Evolutionary conservation across 2,888 invertebrate species (phyloP).

Genomic region (Phortica magna): DNA sequence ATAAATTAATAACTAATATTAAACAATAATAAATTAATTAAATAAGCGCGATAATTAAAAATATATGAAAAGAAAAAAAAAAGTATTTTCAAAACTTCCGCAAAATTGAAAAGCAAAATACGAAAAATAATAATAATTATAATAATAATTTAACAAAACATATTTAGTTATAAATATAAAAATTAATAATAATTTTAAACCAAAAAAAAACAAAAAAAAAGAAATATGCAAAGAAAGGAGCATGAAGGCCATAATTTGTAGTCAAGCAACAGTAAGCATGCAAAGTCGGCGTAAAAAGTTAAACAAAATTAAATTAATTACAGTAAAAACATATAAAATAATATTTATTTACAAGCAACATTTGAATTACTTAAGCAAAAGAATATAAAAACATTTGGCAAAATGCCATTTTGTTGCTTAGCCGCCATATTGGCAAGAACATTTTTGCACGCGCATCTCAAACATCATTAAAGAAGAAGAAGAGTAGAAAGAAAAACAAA

Average conservation of each 20-base stretch:
- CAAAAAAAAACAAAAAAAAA: constrained; percentile 14
- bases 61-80: neutral
- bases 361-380: neutral
- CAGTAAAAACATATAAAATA: neutral
- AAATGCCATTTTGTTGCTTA: neutral
- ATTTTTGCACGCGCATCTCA: neutral
- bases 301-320: neutral
- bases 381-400: neutral
- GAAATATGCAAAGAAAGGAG: neutral
- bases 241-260: constrained; percentile 16
- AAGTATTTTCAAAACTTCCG: constrained; percentile 22
- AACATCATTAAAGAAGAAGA: neutral
- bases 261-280: neutral
- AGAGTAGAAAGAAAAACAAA: neutral
- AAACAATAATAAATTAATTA: constrained; percentile 22
- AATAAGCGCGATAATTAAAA: neutral
- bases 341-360: constrained; percentile 11
- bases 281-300: neutral
- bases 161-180: neutral
- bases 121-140: neutral
- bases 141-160: constrained; percentile 1
- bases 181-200: constrained; percentile 7
- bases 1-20: constrained; percentile 20
- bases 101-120: neutral
- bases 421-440: constrained; percentile 13